Evolutionary conservation across 2,888 invertebrate genomes (phyloP), one percentile per base, ranked within the genome.

Genomic region (Parascotia fuliginaria): DNA sequence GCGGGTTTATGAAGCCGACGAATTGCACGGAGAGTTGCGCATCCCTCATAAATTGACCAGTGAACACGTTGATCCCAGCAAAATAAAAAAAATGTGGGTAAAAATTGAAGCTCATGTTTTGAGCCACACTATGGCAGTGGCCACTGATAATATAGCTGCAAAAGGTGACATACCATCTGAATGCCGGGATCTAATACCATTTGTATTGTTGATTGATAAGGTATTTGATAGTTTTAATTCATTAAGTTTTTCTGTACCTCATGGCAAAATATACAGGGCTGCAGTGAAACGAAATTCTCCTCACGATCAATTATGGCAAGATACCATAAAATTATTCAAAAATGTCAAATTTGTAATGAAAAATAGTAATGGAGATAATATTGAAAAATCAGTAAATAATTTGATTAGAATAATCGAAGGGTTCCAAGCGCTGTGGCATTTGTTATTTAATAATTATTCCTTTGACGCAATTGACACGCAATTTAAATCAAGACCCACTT

Each of bases 401-500:
- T n/a, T 39, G 3, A 28, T 39, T 15, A 39, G 28, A 39, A 39
- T 28, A 3, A 39, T 39, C 3, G 28, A 28, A 15, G 39, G 38
- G 7, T 27, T 38, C 3, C 9, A 38, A 38, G 1, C 6, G 7
- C 11, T 33, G 13, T 33, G 33, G 33, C 11, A 33, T 7, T 1
- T 33, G 2, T 13, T 33, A 2, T 14, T 6, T 9, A 1, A 5
- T 12, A 33, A 15, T 13, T 42, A 34, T 42, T 2, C 6, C 11
- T 34, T 49, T 24, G 42, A 48, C 16, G 6, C 15, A 7, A 32
- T 55, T 57, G 16, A 49, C 46, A 0, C 38, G 51, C 36, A 50
- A 47, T 41, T 56, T 60, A 28, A 57, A 60, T 37, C 55, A 61
- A 14, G 55, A 61, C 27, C 58, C 55, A 6, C 22, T 62, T 9